Evolutionary conservation across 2,888 invertebrate species (phyloP).

Genomic region (Drosophila hawaiiensis): DNA sequence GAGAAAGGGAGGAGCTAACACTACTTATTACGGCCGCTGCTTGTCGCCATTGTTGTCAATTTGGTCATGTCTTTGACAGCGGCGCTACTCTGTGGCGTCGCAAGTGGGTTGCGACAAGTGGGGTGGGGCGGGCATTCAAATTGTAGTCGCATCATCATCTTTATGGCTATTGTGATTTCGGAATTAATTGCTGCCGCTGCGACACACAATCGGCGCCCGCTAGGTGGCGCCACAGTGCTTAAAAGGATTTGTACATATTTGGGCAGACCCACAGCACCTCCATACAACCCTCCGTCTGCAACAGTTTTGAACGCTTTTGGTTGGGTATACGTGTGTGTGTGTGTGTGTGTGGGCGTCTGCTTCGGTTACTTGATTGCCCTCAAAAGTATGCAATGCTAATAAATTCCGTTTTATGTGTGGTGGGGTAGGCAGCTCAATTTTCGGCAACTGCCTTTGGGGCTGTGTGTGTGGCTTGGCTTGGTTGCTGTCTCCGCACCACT

Average conservation of each 20-base stretch:
- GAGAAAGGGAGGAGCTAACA: constrained; percentile 2
- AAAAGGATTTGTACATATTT: constrained; percentile 69
- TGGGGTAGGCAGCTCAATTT: constrained; percentile 14
- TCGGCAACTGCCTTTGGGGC: constrained; percentile 13
- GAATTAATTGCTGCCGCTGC: constrained; percentile 75
- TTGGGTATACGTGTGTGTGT: not conserved
- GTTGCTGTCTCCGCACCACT: constrained; percentile 42
- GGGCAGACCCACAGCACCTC: not conserved
- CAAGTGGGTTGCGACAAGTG: not conserved
- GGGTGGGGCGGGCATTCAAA: constrained; percentile 61
- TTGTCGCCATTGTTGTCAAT: constrained; percentile 80
- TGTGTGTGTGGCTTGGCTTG: constrained; percentile 1
- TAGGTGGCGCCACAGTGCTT: constrained; percentile 73
- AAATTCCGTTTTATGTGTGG: constrained; percentile 73
- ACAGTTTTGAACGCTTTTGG: constrained; percentile 38
- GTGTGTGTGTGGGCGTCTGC: constrained; percentile 21
- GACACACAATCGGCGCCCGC: constrained; percentile 50
- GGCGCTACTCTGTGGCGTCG: constrained; percentile 11
- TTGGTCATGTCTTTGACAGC: constrained; percentile 76
- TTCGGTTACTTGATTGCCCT: constrained; percentile 74
- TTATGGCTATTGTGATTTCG: constrained; percentile 80
- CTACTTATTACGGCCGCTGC: constrained; percentile 74
- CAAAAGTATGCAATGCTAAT: constrained; percentile 79
- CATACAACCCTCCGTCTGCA: constrained; percentile 10
- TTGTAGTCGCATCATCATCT: constrained; percentile 79